Base-by-base conservation (phyloP, 1,140 invertebrate species). In the Megalopta genalis region DNA sequence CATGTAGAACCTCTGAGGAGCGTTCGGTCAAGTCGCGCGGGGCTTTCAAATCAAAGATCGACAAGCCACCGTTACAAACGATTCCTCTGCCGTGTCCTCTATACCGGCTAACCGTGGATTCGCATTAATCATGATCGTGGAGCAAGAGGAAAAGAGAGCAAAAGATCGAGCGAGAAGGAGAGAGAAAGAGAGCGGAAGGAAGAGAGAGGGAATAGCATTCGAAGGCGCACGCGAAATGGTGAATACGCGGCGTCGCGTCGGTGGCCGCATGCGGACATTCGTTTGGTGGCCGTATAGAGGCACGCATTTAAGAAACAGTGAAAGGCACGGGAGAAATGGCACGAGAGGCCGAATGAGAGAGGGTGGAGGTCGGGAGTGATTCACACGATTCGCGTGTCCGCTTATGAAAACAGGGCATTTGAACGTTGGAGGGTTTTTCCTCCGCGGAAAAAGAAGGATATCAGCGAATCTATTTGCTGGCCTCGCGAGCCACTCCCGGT, bases 381-480 rank as follows among this genome's bases (percentile, higher is more conserved):
- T 81, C 80, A 80, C 64, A 42, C 66, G 74, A 77, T 74, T 68
- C 70, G 66, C 52, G 74, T 72, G 60, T 62, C 62, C 27, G 80
- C 64, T 79, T 77, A 86, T 83, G 76, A 89, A 89, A 89, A 85
- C 70, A 80, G 57, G 67, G 67, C 79, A 85, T 77, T 87, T 70
- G 85, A 77, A 74, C 59, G 70, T 74, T 77, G 77, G 69, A 80
- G 68, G 79, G 79, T 68, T 12, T 46, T 81, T 85, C 62, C 46
- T 32, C 32, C 32, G 32, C 14, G 69, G 68, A 46, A 74, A 86
- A 86, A 86, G 86, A 88, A 87, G 83, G 87, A 86, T 89, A 89
- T 90, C 88, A 89, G 85, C 42, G 87, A 88, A 89, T 90, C 89
- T 89, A 90, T 89, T 86, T 90, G 88, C 87, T 80, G 79, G 49